A percentile compares a stretch with the other conserved stretches of the same genome.
These are phyloP conservation scores for Echinarachnius parma DNA, from an alignment of 53 echinoderm and acorn worm genomes.

Conservation along the genomic window DNA sequence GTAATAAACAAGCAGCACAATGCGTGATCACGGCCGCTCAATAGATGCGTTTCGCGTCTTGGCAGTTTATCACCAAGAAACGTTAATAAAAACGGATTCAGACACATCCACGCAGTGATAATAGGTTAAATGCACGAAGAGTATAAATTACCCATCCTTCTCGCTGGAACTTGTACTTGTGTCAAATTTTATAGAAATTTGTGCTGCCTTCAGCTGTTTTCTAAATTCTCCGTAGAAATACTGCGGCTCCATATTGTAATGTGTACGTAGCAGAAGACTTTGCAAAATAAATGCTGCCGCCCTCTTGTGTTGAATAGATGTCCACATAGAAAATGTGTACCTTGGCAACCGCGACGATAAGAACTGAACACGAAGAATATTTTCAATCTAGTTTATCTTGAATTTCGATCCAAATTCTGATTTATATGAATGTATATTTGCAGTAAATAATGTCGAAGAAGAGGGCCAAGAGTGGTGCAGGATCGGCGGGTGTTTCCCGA, in stretches of 20 bases:
- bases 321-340: conserved; percentile 3
- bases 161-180: background rate
- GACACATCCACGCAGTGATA: too few relatives aligned
- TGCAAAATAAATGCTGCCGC: too few relatives aligned
- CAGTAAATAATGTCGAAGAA: conserved; percentile 75
- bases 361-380: background rate
- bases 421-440: background rate
- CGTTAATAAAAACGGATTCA: too few relatives aligned
- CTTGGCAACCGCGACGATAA: background rate
- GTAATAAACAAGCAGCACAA: too few relatives aligned
- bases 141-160: too few relatives aligned
- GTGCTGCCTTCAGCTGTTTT: conserved; percentile 26
- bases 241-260: too few relatives aligned
- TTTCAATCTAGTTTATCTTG: background rate
- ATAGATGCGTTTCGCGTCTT: too few relatives aligned
- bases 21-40: too few relatives aligned
- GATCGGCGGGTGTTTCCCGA: conserved; percentile 81
- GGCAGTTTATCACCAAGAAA: too few relatives aligned
- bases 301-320: background rate
- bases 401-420: background rate
- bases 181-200: conserved; percentile 1
- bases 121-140: too few relatives aligned
- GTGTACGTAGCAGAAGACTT: too few relatives aligned
- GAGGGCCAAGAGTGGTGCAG: conserved; percentile 92
- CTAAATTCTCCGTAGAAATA: conserved; percentile 28